Base-by-base conservation (phyloP, 2,888 invertebrate genomes). In the Saturnia japonica region DNA sequence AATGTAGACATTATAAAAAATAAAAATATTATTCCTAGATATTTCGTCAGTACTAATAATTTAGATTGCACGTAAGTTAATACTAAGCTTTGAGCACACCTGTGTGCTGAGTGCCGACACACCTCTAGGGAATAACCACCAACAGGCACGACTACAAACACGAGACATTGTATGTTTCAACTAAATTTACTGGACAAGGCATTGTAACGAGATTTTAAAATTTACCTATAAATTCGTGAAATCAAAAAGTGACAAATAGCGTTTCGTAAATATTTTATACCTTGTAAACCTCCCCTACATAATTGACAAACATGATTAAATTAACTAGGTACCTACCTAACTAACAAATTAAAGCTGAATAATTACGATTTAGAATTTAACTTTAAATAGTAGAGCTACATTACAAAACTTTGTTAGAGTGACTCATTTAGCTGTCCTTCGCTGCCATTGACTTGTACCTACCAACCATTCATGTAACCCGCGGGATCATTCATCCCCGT, bases 401-500 rank as follows among this genome's bases (percentile, higher is more conserved):
- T 14, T 60, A 28, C 57, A 60, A 28, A 28, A 25, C 57, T 25
- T 34, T 34, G 34, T 34, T 25, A 12, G 9, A 1, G 25, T 57
- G 11, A 28, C 25, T 28, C 86, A 87, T 88, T 88, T 88, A 87
- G 84, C 76, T 74, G 77, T 73, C 74, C 78, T 76, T 74, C 74
- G 74, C 75, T 80, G 76, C 85, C 89, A 87, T 89, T 89, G 84
- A 88, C 79, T 78, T 70, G 73, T 54, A 54, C 70, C 67, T 70
- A 71, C 72, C 74, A 73, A 76, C 85, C 90, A 90, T 90, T 90
- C 88, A 89, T 85, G 78, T 70, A 74, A 78, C 79, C 75, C 74
- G 71, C 70, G 72, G 73, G 76, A 77, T 82, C 89, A 88, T 89
- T 90, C 90, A 90, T 86, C 82, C 81, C 78, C 78, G 75, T 72